Base-by-base conservation (phyloP, 2,888 invertebrate species). In the Drosophila incognita region DNA sequence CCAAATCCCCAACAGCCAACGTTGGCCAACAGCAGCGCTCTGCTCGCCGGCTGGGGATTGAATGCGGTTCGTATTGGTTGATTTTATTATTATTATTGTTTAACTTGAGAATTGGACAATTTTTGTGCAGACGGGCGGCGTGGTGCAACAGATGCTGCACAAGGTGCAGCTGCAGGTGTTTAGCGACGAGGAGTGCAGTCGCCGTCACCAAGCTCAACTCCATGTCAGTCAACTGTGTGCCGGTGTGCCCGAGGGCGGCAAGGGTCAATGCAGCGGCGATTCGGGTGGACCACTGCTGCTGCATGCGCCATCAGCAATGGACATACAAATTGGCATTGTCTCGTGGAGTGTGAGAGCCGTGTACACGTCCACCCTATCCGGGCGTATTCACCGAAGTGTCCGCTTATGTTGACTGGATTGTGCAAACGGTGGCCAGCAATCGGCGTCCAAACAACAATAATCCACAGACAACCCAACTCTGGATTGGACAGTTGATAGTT, bases 331-430 rank as follows among this genome's bases (percentile, higher is more conserved):
- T 11, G 94, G 94, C 27, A 91, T 94, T 40, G 94, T 94, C 2
- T 94, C 94, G 0, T 94, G 94, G 94, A 93, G 93, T 64, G 79
- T 90, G 0, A 94, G n/a, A 94, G 78, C 94, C 94, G 4, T 94
- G 94, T 58, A 91, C 93, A 0, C 76, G 89, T 6, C 88, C 91
- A 2, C 93, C 93, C 15, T 93, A 92, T 79, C 94, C 94, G 1
- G 94, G 94, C 7, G 93, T 94, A 13, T 94, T 92, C 58, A 93
- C 94, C 1, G 92, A 92, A 74, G 93, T 94, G 2, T 89, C 93
- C 0, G 91, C 85, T 7, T 92, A 92, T 74, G 82, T 93, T n/a
- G 88, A 91, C 51, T 93, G 93, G 93, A 92, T 93, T 65, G 72
- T 79, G 35, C 49, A 81, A n/a, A 91, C 89, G 1, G 83, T 92